These are phyloP conservation scores for Lepidochrysops patricia DNA, from an alignment of 2,888 invertebrate genomes.

Conservation along the genomic window DNA sequence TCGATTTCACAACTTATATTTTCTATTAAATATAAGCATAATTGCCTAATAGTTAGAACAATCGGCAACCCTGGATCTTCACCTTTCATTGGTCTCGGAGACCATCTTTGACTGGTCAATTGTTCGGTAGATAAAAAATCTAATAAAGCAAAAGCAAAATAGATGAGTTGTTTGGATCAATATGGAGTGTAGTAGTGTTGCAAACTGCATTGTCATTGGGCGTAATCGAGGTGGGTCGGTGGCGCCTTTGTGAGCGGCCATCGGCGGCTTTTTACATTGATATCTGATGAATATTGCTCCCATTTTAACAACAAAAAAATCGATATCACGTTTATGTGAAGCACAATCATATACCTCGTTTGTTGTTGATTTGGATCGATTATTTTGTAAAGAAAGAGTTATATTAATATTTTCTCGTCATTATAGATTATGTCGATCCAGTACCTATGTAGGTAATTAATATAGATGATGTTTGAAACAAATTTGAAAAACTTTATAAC, in stretches of 20 bases:
- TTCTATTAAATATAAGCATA: not conserved
- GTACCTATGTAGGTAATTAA: no score
- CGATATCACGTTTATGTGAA: slow-evolving; percentile 33
- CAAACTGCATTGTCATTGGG: slow-evolving; percentile 71
- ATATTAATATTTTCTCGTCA: not conserved
- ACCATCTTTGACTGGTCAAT: slow-evolving; percentile 33
- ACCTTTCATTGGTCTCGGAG: slow-evolving; percentile 18
- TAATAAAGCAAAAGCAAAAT: slow-evolving; percentile 65
- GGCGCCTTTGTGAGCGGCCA: slow-evolving; percentile 65
- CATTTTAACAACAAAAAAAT: slow-evolving; percentile 65
- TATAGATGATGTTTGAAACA: no score
- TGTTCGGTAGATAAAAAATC: slow-evolving; percentile 48
- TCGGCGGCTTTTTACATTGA: slow-evolving; percentile 65
- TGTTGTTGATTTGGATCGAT: slow-evolving; percentile 18
- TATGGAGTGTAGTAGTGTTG: slow-evolving; percentile 65
- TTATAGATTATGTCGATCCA: no score
- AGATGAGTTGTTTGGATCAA: slow-evolving; percentile 69
- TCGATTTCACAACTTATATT: not conserved
- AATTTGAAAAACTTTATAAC: no score
- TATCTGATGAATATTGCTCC: slow-evolving; percentile 73
- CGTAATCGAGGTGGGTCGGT: slow-evolving; percentile 69
- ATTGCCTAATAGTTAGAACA: slow-evolving; percentile 21
- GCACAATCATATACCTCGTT: slow-evolving; percentile 31
- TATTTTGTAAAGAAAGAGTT: not conserved
- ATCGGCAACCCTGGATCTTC: slow-evolving; percentile 13